Evolutionary conservation across 2,113 vertebrate genomes (phyloP).

Genomic region (Clarias macrocephalus): DNA sequence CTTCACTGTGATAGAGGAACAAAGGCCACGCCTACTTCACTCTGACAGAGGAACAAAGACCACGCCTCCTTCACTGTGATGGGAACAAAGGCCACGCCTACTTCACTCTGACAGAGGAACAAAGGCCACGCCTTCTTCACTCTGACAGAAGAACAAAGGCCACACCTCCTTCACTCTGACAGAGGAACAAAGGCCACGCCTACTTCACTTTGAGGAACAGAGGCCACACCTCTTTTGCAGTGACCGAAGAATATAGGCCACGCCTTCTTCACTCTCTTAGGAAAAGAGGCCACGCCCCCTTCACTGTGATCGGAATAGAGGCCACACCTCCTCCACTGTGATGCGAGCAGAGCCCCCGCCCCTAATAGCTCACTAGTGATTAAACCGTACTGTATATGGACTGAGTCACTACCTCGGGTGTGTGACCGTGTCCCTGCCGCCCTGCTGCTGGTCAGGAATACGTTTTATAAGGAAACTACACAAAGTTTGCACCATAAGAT

Average conservation of each 20-base stretch:
- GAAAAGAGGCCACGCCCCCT: too few species aligned
- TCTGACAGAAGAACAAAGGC: background rate
- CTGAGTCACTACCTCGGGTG: too few species aligned
- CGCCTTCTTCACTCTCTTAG: too few species aligned
- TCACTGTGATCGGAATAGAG: too few species aligned
- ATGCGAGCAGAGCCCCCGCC: too few species aligned
- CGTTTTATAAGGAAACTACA: background rate
- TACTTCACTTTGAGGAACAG: background rate
- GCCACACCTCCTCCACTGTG: too few species aligned
- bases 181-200: too few species aligned
- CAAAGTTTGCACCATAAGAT: background rate
- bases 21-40: background rate
- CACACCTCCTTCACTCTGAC: background rate
- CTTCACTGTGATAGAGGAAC: background rate
- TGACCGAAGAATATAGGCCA: too few species aligned
- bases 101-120: background rate
- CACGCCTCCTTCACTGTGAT: too few species aligned
- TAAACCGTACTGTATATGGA: background rate
- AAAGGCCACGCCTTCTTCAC: background rate
- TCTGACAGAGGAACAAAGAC: too few species aligned
- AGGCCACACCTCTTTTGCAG: too few species aligned
- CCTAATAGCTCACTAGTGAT: background rate
- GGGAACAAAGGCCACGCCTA: too few species aligned
- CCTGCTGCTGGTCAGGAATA: background rate
- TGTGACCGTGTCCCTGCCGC: background rate